These are phyloP conservation scores for Apis laboriosa DNA, from an alignment of 1,140 invertebrate genomes.

Conservation along the genomic window DNA sequence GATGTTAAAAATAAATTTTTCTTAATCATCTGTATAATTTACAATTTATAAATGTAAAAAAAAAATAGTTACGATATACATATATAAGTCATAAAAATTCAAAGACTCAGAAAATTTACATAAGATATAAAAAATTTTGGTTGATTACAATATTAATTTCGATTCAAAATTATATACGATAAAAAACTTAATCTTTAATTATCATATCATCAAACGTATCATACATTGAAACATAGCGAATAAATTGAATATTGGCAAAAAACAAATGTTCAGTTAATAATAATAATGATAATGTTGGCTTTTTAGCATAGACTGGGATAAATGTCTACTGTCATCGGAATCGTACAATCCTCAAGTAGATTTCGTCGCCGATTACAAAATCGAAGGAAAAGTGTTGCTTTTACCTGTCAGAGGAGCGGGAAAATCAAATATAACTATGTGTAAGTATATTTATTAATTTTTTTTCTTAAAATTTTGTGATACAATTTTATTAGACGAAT, in stretches of 20 bases:
- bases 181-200: no score
- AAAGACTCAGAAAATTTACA: no score
- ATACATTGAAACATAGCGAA: no score
- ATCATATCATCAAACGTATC: no score
- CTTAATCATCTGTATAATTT: no score
- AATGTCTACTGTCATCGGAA: conserved; percentile 78
- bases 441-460: conserved; percentile 78
- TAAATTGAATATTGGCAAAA: background rate
- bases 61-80: no score
- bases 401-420: conserved; percentile 87
- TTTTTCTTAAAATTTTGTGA: background rate
- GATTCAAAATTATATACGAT: no score
- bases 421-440: conserved; percentile 85
- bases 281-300: background rate
- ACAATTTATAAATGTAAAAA: no score
- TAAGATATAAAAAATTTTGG: no score
- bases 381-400: conserved; percentile 86
- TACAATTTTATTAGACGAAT: background rate
- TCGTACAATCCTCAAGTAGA: conserved; percentile 78
- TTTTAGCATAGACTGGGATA: conserved; percentile 79
- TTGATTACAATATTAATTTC: no score
- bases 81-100: no score
- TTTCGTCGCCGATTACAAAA: conserved; percentile 85
- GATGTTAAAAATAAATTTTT: background rate
- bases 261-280: background rate